Evolutionary conservation across 2,888 invertebrate genomes (phyloP), one percentile per base, ranked within the genome.

Genomic region (Drosophila paramelanica): DNA sequence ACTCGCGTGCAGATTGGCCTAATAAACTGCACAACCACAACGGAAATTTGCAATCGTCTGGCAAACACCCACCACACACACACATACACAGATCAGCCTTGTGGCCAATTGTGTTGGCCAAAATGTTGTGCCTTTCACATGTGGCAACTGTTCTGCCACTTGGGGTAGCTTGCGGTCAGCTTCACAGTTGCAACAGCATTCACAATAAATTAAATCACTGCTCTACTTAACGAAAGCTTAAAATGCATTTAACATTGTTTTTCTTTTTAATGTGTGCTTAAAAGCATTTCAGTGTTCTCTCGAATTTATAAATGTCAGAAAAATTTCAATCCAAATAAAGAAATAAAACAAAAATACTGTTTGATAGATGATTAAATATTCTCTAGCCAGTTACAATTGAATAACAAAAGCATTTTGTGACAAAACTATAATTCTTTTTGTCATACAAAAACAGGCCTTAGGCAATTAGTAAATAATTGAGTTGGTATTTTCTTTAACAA

Each of bases 41-140:
- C 79, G 86, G 87, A 88, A 83, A 87, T 87, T 87, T 80, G 77
- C 80, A 71, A 78, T 67, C 67, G 85, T 83, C 83, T 83, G 78
- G 72, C 72, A 50, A 74, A 57, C 46, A 51, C 61, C 55, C 31
- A 43, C 27, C 25, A 42, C 10, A 41, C 41, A 36, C 53, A 43
- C 33, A 52, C 45, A 25, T n/a, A 4, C n/a, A 43, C 42, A 47
- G 5, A 11, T 10, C 4, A 46, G 43, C 10, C n/a, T 47, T 57
- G 49, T 57, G 61, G 57, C 31, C 43, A 50, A 11, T 27, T 43
- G 55, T 43, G 33, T 43, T 42, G 39, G 10, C 27, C 67, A 41
- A 46, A 65, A 25, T 64, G 20, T 64, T 36, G 4, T 41, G 45
- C 7, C 46, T 10, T 31, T 31, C 31, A 31, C 10, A 31, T 10